Percentiles rank a stretch among this genome's conserved stretches.
Conservation (phyloP, 2,888 invertebrate species). For the Falcaria lacertinaria region DNA sequence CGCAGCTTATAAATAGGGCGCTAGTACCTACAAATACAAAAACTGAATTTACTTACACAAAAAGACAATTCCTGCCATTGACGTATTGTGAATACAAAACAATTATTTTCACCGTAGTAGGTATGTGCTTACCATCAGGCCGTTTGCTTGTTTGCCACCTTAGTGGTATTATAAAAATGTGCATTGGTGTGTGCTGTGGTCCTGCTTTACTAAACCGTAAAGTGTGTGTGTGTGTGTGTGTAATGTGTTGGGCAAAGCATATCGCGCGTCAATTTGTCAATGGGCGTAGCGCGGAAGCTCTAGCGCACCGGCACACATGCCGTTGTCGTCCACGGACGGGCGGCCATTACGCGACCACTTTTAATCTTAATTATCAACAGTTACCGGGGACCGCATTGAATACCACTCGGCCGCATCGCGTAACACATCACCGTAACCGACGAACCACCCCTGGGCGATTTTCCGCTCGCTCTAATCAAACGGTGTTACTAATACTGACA, state of each 20-base stretch:
- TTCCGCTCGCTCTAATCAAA: slow-evolving; percentile 2
- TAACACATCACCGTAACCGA: slow-evolving; percentile 37
- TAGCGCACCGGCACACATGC: slow-evolving; percentile 47
- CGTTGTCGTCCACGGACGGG: slow-evolving; percentile 66
- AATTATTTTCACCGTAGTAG: too few relatives aligned
- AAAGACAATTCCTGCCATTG: too few relatives aligned
- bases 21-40: not conserved
- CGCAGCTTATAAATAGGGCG: not conserved
- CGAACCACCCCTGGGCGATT: slow-evolving; percentile 26
- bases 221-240: too few relatives aligned
- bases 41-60: too few relatives aligned
- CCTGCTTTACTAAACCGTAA: too few relatives aligned
- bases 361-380: slow-evolving; percentile 78
- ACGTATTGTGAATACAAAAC: too few relatives aligned
- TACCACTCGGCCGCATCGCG: slow-evolving; percentile 39
- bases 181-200: too few relatives aligned
- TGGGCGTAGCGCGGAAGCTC: slow-evolving; percentile 61
- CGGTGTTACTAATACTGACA: not conserved
- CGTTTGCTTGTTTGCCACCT: too few relatives aligned
- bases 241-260: not conserved
- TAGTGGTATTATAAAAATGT: too few relatives aligned
- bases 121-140: too few relatives aligned
- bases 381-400: slow-evolving; percentile 52
- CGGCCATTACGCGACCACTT: slow-evolving; percentile 63
- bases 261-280: slow-evolving; percentile 31